Evolutionary conservation across 2,888 invertebrate genomes (phyloP), one percentile per base, ranked within the genome.

Genomic region (Proisotoma minuta): DNA sequence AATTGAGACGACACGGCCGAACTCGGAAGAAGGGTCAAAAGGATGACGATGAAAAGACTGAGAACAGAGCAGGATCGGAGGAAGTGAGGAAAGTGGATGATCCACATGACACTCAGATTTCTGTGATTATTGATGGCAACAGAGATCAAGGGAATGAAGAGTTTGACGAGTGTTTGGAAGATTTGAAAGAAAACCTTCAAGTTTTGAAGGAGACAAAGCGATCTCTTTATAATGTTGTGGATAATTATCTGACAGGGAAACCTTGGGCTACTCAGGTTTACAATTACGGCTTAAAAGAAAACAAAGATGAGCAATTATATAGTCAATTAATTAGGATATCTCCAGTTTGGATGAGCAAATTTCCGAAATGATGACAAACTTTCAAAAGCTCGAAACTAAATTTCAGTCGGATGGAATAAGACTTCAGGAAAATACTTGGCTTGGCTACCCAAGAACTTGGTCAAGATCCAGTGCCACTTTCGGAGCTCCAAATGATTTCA

Each of bases 91-190:
- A 60, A 58, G 23, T 29, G 24, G 70, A 69, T 23, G 72, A 72
- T 26, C 68, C 69, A 1, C 63, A 69, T 54, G 72, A 72, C 40
- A 72, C 72, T 4, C 70, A 72, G 57, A 50, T 72, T 51, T 70
- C 63, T 18, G 43, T 15, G n/a, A 40, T 57, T 23, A 10, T 15
- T 10, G 40, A 18, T 1, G 49, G 48, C 27, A 18, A 26, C 10
- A 20, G 3, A 28, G 48, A 58, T 20, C 43, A 51, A 18, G 28
- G 20, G 18, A 5, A 43, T 4, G 18, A 5, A 5, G 18, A 5
- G 4, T 5, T 5, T 4, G 43, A 43, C 4, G 43, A 43, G 20
- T 5, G 10, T 5, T n/a, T 43, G 43, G 43, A 43, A 29, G 58
- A 48, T 10, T 58, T 63, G 62, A 63, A 47, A n/a, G 61, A 67